Base-by-base conservation (phyloP, 2,797 vertebrate species). In the Echiichthys vipera region DNA sequence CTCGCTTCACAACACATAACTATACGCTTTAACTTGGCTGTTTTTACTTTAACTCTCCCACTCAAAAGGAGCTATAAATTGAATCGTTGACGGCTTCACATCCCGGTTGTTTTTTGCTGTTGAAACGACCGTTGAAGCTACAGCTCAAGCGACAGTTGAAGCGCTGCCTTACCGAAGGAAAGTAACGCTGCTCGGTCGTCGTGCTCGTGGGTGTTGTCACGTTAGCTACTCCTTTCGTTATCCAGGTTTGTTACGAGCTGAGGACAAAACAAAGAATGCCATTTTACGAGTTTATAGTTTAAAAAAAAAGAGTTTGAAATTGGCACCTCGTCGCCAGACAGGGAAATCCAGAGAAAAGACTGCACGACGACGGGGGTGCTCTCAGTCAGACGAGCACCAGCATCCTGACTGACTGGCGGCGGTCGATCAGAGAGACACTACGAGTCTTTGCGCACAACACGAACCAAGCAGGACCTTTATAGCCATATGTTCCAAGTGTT, bases 221-320 rank as follows among this genome's bases (percentile, higher is more conserved):
- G 85, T n/a, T 76, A 75, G 84, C 83, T 65, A 3, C 63, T 80
- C 80, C 81, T 73, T 42, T 80, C 81, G 76, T 92, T 94, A 94
- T 87, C 93, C 94, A 43, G 94, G 93, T 88, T 93, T 93, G 78
- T 87, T 91, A 2, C 88, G 91, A 89, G 85, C 75, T 70, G 80
- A 83, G 40, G 79, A 74, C 78, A 78, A 83, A 50, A 83, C 83
- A 55, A 89, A 85, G 70, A 81, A 87, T 69, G 91, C 18, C 94
- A 93, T 95, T 76, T 91, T 29, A 54, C 1, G 76, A 91, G 71
- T 86, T 82, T 13, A 59, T 3, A 9, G 49, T 32, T 20, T 2
- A 37, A 39, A 40, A 32, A 58, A 61, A 51, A 10, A 0, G 34
- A 71, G 45, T 61, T 65, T 37, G 8, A 54, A 74, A 68, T 13